Base-by-base conservation (phyloP, 2,113 vertebrate genomes). In the Lophotis ruficrista region DNA sequence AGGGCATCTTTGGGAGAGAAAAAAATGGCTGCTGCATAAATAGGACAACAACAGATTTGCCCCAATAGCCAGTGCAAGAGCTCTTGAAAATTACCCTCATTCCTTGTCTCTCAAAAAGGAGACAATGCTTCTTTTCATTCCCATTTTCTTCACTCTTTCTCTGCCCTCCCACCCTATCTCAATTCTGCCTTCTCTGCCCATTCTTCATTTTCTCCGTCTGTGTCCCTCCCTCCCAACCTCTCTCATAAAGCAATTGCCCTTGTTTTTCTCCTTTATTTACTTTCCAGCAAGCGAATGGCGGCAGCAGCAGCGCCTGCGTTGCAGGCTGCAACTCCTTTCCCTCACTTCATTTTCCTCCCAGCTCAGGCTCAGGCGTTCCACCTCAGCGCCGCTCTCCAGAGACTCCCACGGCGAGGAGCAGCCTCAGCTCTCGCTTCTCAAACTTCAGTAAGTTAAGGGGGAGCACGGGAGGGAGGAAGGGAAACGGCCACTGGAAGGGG, bases 361-460 rank as follows among this genome's bases (percentile, higher is more conserved):
- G 71, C 83, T 97, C 88, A 91, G 58, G 87, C 53, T 79, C 50
- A 1, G 62, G 14, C 22, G 83, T 95, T 97, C 73, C 19, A 11
- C 83, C 84, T 93, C 90, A 97, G 69, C 4, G 71, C 68, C 68
- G 83, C 86, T 96, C 90, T 96, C 85, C 66, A 25, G 72, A 94
- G 95, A 97, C 83, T 96, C 93, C 88, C 69, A 68, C 84, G 60
- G 69, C 20, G 76, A 93, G 80, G 4, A 96, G 75, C 83, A 87
- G 79, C 56, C 76, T 85, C 64, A 10, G 94, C 65, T 93, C 78
- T 84, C 20, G 13, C 72, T 51, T 81, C 78, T 95, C 82, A 91
- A 92, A 30, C 60, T 77, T 89, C 87, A 47, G 16, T 16, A 83
- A 82, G 51, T 70, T 95, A 62, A 82, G 38, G 17, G 58, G 77